Percentiles rank a stretch among this genome's conserved stretches.
phyloP scores from a whole-genome alignment of 2,797 vertebrate species.

The Molossus alvarezi region DNA sequence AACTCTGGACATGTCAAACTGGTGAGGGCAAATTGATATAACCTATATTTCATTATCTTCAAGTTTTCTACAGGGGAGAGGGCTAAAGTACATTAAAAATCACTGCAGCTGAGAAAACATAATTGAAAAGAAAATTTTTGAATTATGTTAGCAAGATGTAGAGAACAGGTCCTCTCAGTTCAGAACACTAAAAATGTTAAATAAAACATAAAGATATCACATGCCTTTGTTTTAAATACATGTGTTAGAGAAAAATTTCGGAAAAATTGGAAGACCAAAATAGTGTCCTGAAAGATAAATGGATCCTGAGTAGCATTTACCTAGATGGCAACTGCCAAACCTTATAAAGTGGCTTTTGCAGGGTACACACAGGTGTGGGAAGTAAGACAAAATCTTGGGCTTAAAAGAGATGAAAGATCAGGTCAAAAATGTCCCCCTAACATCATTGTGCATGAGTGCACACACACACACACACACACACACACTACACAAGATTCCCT shows the following conservation, averaged over 20 bases:
- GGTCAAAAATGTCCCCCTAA: not conserved
- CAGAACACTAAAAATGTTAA: conserved; percentile 33
- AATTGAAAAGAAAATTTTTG: conserved; percentile 41
- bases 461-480: not conserved
- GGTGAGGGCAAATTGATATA: not conserved
- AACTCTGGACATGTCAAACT: not conserved
- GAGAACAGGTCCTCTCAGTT: not conserved
- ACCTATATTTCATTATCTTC: not conserved
- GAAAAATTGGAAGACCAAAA: not conserved
- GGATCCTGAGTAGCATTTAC: not conserved
- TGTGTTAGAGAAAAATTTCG: not conserved
- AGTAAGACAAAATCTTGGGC: not conserved
- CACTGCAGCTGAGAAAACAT: not conserved
- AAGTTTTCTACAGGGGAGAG: not conserved
- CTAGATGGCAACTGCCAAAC: not conserved
- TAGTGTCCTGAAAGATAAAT: not conserved
- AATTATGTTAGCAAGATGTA: conserved; percentile 59
- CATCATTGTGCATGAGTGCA: not conserved
- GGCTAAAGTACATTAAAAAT: not conserved
- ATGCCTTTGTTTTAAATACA: conserved; percentile 58
- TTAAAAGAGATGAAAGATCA: not conserved
- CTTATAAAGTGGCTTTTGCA: not conserved
- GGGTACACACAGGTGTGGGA: not conserved
- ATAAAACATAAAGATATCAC: conserved; percentile 53
- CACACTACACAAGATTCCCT: not conserved